Conservation (phyloP, 2,113 vertebrate genomes). For the Centropus bengalensis region DNA sequence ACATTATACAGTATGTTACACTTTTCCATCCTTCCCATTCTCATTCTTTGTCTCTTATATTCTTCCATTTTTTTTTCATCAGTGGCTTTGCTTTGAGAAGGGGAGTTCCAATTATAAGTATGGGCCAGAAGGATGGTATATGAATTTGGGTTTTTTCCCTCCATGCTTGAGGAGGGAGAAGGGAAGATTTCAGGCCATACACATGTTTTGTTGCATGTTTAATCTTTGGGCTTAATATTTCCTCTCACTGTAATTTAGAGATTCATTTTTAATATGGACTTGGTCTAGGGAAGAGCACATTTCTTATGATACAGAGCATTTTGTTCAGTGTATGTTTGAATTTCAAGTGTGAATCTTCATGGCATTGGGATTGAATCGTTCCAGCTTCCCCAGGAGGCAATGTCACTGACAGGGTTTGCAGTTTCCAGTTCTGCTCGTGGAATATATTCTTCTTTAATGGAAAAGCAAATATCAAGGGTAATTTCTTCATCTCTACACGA, state of each 20-base stretch:
- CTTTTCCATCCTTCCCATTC: background rate
- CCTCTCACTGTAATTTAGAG: background rate
- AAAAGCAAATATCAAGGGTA: background rate
- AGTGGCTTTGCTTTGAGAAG: background rate
- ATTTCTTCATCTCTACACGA: background rate
- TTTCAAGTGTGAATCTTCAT: background rate
- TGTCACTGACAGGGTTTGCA: background rate
- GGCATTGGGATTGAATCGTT: background rate
- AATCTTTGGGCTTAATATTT: background rate
- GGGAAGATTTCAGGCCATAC: slow-evolving; percentile 12
- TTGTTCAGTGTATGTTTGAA: background rate
- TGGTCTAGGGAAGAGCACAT: background rate
- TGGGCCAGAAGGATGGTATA: background rate
- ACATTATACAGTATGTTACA: background rate
- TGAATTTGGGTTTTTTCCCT: background rate
- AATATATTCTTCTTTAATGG: background rate
- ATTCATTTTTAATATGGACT: background rate
- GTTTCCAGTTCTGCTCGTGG: background rate
- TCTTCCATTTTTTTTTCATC: background rate
- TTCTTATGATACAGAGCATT: background rate
- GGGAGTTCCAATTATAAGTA: background rate
- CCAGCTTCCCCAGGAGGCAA: background rate
- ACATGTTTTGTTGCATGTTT: background rate
- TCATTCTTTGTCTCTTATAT: background rate
- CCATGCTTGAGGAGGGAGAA: background rate